Conservation (phyloP, 2,797 vertebrate genomes). For the Sebastes oblongus region DNA sequence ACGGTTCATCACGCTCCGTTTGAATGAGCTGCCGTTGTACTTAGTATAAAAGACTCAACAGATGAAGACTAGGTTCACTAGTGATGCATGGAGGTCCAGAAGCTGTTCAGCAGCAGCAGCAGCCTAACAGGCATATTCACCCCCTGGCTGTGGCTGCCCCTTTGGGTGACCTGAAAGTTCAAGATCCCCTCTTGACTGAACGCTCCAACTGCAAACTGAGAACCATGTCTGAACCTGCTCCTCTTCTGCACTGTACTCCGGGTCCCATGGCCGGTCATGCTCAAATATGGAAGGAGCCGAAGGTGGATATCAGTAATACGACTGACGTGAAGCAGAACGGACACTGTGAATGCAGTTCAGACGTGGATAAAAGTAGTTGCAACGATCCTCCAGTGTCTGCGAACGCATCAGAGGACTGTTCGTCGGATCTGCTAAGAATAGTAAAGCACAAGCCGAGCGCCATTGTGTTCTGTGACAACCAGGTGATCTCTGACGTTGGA, state of each 20-base stretch:
- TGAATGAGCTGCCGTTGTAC: neutral
- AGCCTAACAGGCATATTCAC: conserved; percentile 22
- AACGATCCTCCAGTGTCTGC: neutral
- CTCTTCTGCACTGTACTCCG: neutral
- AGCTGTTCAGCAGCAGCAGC: conserved; percentile 14
- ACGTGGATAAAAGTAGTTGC: neutral
- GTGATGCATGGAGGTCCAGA: conserved; percentile 43
- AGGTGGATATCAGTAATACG: conserved; percentile 10
- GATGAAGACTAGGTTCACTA: conserved; percentile 3
- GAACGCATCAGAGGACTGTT: conserved; percentile 30
- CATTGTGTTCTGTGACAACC: conserved; percentile 77
- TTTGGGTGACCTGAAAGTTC: conserved; percentile 34
- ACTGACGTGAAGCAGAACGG: conserved; percentile 13
- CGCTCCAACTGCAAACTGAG: neutral
- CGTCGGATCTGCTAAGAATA: conserved; percentile 68
- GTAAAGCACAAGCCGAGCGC: conserved; percentile 80
- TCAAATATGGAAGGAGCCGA: conserved; percentile 17
- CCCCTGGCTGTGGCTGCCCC: conserved; percentile 33
- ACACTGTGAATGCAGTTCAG: conserved; percentile 16
- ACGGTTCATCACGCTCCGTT: neutral
- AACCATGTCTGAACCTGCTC: conserved; percentile 60
- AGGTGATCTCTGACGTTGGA: conserved; percentile 50
- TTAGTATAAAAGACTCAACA: neutral
- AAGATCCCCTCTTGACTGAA: conserved; percentile 25
- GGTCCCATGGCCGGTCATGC: neutral